These are phyloP conservation scores for Onychomys arenicola DNA, from an alignment of 2,797 vertebrate genomes.

Conservation along the genomic window DNA sequence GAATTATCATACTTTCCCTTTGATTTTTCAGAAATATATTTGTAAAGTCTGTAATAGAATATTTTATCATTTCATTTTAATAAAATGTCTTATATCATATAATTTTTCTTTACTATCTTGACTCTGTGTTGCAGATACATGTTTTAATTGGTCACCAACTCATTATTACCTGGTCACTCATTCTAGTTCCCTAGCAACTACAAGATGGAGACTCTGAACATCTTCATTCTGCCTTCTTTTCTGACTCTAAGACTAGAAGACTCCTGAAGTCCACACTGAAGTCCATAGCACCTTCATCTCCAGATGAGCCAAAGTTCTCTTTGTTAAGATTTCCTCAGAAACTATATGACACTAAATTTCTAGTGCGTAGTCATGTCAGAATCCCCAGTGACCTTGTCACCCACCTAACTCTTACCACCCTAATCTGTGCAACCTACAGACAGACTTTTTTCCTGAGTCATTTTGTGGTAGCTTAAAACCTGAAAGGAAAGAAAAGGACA, in stretches of 20 bases:
- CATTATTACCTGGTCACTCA: background rate
- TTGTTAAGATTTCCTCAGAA: conserved; percentile 52
- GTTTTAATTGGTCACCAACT: background rate
- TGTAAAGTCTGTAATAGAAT: background rate
- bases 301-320: conserved; percentile 22
- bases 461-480: conserved; percentile 60
- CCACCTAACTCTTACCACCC: conserved; percentile 54
- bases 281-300: background rate
- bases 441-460: background rate
- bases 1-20: background rate
- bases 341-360: conserved; percentile 4
- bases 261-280: background rate
- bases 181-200: conserved; percentile 21
- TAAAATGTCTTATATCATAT: background rate
- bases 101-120: conserved; percentile 25
- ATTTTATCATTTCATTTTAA: conserved; percentile 37
- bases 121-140: background rate
- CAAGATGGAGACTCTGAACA: background rate
- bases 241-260: background rate
- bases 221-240: conserved; percentile 22
- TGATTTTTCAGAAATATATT: conserved; percentile 26
- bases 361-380: background rate
- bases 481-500: conserved; percentile 57
- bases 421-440: conserved; percentile 19
- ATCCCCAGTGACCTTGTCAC: background rate